Evolutionary conservation across 2,113 vertebrate genomes (phyloP).

Genomic region (Dascyllus trimaculatus): DNA sequence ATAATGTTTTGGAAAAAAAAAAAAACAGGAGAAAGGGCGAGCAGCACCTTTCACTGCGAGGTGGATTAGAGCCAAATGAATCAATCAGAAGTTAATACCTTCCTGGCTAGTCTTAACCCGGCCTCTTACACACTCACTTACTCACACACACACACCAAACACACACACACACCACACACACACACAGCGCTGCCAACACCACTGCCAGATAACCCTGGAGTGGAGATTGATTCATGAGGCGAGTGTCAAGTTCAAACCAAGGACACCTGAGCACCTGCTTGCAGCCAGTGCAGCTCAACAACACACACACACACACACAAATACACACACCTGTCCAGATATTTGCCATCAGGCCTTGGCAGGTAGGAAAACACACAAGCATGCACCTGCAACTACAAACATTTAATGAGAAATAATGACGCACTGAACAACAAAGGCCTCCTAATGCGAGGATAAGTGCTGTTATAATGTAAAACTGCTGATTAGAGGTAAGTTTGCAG

Average conservation of each 20-base stretch:
- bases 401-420: background rate
- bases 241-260: slow-evolving; percentile 74
- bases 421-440: too few species aligned
- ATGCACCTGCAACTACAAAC: background rate
- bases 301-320: slow-evolving; percentile 38
- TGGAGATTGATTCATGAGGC: slow-evolving; percentile 74
- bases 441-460: too few species aligned
- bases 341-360: background rate
- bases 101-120: slow-evolving; percentile 62
- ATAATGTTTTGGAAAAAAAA: slow-evolving; percentile 11
- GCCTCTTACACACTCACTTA: slow-evolving; percentile 9
- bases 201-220: slow-evolving; percentile 71
- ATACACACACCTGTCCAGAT: slow-evolving; percentile 19
- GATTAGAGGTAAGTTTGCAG: too few species aligned
- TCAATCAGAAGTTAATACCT: slow-evolving; percentile 76
- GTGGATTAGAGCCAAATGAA: slow-evolving; percentile 78
- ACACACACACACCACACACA: slow-evolving; percentile 33
- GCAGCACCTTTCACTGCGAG: slow-evolving; percentile 57
- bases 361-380: background rate
- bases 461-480: too few species aligned
- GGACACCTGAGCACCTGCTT: slow-evolving; percentile 61
- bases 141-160: slow-evolving; percentile 36
- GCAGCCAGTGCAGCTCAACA: slow-evolving; percentile 12
- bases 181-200: slow-evolving; percentile 34
- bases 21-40: slow-evolving; percentile 16